These are phyloP conservation scores for Campylomormyrus tamandua DNA, from an alignment of 2,113 vertebrate genomes.

Conservation along the genomic window DNA sequence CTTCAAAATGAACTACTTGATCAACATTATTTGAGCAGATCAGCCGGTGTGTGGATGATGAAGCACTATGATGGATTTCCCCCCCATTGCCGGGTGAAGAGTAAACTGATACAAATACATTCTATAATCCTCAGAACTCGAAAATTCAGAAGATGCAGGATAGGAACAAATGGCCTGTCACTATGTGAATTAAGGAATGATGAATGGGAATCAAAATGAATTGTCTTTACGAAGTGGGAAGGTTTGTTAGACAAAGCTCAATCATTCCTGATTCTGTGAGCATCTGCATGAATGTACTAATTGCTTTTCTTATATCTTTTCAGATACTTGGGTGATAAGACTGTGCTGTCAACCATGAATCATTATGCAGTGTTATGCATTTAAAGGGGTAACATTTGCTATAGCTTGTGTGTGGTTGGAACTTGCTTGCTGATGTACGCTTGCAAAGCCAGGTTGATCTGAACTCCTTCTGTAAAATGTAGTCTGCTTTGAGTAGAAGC, in stretches of 20 bases:
- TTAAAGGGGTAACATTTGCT: background rate
- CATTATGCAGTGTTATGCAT: background rate
- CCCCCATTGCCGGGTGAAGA: background rate
- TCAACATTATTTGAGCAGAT: background rate
- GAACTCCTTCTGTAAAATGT: background rate
- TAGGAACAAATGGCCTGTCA: background rate
- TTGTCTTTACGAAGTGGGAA: background rate
- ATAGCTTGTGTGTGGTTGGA: background rate
- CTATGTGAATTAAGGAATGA: background rate
- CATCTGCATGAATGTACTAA: background rate
- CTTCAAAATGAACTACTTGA: background rate
- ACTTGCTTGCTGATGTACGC: background rate
- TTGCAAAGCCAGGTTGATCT: background rate
- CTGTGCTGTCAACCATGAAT: background rate
- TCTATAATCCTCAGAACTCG: background rate
- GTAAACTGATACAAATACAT: background rate
- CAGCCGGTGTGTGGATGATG: background rate
- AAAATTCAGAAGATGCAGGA: background rate
- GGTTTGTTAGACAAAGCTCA: background rate
- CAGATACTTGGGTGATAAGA: background rate
- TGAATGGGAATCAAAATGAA: background rate
- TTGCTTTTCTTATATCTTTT: background rate
- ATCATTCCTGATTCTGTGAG: background rate
- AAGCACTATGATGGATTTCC: background rate
- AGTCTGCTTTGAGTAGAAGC: background rate